Evolutionary conservation across 2,113 vertebrate genomes (phyloP), one percentile per base, ranked within the genome.

Genomic region (Ancistrus triradiatus): DNA sequence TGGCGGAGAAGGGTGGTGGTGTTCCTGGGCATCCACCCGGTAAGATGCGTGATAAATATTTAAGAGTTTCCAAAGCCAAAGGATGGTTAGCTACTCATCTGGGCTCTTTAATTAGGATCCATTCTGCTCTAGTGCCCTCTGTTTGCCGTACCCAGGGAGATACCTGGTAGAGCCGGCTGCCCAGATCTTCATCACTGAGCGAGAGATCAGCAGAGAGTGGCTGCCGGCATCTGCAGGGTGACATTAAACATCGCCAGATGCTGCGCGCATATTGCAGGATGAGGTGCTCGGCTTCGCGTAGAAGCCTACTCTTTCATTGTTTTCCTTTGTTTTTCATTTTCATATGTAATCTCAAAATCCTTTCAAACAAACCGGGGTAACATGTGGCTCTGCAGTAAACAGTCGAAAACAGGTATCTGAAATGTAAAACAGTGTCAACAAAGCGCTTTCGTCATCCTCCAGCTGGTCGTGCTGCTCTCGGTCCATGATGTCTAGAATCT

Each of bases 191-290:
- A 62, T 53, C 44, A 52, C 28, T 46, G 60, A 59, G 71, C 48
- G 66, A 50, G 55, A 48, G 19, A 44, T 13, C 37, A 57, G 33
- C 46, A 57, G 18, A 7, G 38, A 50, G 59, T 42, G 64, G 37
- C 64, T 68, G 68, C 59, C 74, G 55, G 63, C 66, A 69, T 75
- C 73, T 74, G 78, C 75, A 65, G 78, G 70, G 75, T 76, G 75
- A 74, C 75, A 80, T 80, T 77, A 76, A 80, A 80, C 73, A 74
- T 74, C 73, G 58, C 59, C 78, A 80, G 78, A 77, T 77, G 78
- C 75, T 69, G 62, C 42, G 61, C 73, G 48, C 78, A 76, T 72
- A 72, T 72, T 76, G 78, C 43, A 48, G 49, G 70, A 66, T 66
- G 70, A 68, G 75, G 55, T 61, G 78, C 68, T 53, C 70, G 31